These are phyloP conservation scores for Lasioglossum figueresi DNA, from an alignment of 2,888 invertebrate genomes.

Conservation along the genomic window DNA sequence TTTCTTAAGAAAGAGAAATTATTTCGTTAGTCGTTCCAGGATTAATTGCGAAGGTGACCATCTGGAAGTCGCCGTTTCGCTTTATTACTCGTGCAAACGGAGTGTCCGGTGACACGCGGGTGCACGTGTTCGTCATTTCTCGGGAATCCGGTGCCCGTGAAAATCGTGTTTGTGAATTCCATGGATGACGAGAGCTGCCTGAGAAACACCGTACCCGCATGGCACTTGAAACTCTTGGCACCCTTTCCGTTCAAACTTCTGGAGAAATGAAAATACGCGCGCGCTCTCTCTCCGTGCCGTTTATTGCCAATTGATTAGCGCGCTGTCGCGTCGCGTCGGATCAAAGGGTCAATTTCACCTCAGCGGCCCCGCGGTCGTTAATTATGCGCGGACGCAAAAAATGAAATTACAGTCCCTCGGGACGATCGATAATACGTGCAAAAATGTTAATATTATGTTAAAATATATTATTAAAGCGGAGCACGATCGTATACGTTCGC, in stretches of 20 bases:
- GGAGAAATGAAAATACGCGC: background rate
- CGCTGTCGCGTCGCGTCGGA: background rate
- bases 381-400: conserved; percentile 19
- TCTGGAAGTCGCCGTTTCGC: background rate
- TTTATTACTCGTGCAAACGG: background rate
- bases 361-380: conserved; percentile 15
- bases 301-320: conserved; percentile 19
- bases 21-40: background rate
- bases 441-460: conserved; percentile 49
- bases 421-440: conserved; percentile 35
- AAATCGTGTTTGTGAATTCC: conserved; percentile 3
- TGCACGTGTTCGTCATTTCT: background rate
- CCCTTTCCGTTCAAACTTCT: background rate
- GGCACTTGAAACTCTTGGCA: conserved; percentile 15
- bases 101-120: background rate
- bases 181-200: background rate
- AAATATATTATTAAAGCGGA: conserved; percentile 46
- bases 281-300: background rate
- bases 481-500: conserved; percentile 21
- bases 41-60: background rate
- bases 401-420: conserved; percentile 41
- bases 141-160: background rate
- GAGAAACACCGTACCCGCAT: background rate
- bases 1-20: too few species aligned
- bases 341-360: conserved; percentile 22